Conservation (phyloP, 2,797 vertebrate species). For the Tokudaia tokunoshimensis region DNA sequence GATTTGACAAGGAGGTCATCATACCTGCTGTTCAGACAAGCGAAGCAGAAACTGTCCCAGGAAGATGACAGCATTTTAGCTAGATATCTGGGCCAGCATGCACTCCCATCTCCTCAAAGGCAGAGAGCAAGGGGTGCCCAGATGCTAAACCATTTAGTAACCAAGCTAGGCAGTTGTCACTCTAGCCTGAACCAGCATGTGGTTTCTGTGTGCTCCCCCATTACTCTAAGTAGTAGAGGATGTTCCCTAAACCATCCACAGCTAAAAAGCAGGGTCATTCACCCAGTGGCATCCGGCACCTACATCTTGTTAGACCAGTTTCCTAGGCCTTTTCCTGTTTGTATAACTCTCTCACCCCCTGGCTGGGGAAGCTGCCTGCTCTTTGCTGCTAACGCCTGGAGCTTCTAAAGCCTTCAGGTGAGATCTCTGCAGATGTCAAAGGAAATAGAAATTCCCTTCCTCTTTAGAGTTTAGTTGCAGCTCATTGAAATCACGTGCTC, state of each 20-base stretch:
- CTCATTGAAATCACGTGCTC: neutral
- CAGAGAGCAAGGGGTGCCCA: neutral
- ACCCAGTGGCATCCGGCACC: neutral
- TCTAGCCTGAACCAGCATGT: neutral
- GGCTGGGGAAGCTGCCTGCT: neutral
- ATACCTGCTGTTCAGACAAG: neutral
- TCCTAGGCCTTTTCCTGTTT: neutral
- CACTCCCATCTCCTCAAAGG: neutral
- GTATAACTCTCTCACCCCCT: neutral
- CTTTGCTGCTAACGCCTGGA: neutral
- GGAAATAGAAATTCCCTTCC: constrained; percentile 24
- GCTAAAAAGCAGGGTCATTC: constrained; percentile 34
- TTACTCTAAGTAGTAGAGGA: constrained; percentile 4
- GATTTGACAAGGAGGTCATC: neutral
- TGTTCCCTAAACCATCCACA: constrained; percentile 19
- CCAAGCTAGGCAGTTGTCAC: neutral
- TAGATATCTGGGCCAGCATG: neutral
- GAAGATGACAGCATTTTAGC: neutral
- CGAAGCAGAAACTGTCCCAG: neutral
- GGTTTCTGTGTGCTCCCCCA: neutral
- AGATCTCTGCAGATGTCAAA: neutral
- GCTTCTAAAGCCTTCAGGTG: neutral
- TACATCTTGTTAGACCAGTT: constrained; percentile 67
- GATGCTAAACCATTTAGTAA: neutral
- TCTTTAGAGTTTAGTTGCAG: neutral